Evolutionary conservation across 2,888 invertebrate genomes (phyloP).

Genomic region (Oscheius myriophilus): DNA sequence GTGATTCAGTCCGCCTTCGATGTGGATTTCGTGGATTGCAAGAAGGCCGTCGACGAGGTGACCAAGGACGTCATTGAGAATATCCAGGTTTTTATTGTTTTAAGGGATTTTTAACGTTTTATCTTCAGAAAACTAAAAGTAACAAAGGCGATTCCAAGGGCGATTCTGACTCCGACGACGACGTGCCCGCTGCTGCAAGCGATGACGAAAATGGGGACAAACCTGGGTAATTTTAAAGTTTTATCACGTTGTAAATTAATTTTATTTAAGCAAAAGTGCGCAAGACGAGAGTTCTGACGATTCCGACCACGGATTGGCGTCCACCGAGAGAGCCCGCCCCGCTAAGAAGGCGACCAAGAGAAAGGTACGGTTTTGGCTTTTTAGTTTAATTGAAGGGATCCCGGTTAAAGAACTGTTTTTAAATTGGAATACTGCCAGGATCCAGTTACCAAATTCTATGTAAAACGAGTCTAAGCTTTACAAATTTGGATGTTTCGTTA

Average conservation of each 20-base stretch:
- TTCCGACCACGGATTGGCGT: slow-evolving; percentile 30
- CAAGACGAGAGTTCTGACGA: slow-evolving; percentile 15
- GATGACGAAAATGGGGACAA: slow-evolving; percentile 2
- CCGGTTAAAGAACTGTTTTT: no score
- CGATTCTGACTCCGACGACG: slow-evolving; percentile 8
- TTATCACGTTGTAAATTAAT: neutral
- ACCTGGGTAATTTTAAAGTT: neutral
- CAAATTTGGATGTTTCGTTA: no score
- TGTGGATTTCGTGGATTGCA: slow-evolving; percentile 14
- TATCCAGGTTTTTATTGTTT: neutral
- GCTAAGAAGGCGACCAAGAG: slow-evolving; percentile 11
- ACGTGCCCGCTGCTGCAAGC: neutral
- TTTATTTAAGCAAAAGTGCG: neutral
- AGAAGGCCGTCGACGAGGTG: slow-evolving; percentile 19
- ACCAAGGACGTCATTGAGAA: slow-evolving; percentile 24
- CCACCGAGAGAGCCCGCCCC: slow-evolving; percentile 24
- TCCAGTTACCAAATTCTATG: neutral
- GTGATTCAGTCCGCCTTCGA: slow-evolving; percentile 13
- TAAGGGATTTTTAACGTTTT: no score
- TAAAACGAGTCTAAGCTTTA: no score
- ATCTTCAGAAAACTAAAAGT: neutral
- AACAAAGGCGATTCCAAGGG: neutral
- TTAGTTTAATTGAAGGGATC: neutral
- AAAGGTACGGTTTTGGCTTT: slow-evolving; percentile 7
- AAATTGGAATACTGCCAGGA: no score